Evolutionary conservation across 2,888 invertebrate genomes (phyloP), one percentile per base, ranked within the genome.

Genomic region (Diarsia dahlii): DNA sequence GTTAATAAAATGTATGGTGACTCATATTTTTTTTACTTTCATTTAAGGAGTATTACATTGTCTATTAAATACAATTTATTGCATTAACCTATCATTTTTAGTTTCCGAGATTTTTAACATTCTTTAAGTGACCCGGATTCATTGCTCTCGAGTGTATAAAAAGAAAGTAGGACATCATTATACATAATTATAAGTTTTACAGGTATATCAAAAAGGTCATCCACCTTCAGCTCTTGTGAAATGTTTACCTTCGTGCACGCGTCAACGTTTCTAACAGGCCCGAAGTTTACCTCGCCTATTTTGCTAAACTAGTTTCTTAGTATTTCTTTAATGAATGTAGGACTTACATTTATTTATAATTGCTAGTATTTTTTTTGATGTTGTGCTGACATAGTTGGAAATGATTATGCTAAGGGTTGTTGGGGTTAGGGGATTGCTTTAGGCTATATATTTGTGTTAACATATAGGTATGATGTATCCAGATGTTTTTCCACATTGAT

Each of bases 211-310:
- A 81, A 77, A 84, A 84, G 88, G 84, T 87, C 86, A 87, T 79
- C 86, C 84, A 89, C 86, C 87, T 82, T 71, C 68, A 66, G 78
- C 83, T 87, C 84, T 83, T 73, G 74, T 83, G 85, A 84, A 85
- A 79, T 87, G 82, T 86, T 89, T 88, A 84, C 87, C 75, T 86
- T 84, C 84, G 88, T 84, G 89, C 71, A 70, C 74, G 84, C 84
- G 86, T 87, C 85, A 87, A 72, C 78, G 58, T 78, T 79, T 66
- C 76, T 78, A 81, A 74, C 76, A 72, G 67, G 79, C 71, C 71
- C 64, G 63, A 86, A 86, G 81, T 86, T 86, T 81, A 69, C 73
- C 52, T 76, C 67, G 63, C 65, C 67, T 82, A 63, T 80, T 87
- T 84, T 74, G 74, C 76, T 80, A 74, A 81, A 86, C 81, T 80